These are phyloP conservation scores for Amphiura filiformis DNA, from an alignment of 35 echinoderm and acorn worm species.

Conservation along the genomic window DNA sequence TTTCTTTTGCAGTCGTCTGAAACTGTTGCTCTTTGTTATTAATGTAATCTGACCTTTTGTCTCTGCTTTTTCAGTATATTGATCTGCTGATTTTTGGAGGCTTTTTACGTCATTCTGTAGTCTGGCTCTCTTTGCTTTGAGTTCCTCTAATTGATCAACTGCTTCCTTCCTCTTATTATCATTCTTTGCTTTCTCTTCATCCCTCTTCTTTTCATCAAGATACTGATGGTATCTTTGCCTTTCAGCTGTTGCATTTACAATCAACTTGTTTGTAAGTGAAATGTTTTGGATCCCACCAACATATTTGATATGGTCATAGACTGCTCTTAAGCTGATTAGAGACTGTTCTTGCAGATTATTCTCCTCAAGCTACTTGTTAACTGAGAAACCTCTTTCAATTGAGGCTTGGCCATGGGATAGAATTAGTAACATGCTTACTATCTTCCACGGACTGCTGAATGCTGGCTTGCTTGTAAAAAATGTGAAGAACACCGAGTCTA, in stretches of 20 bases:
- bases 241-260: constrained; percentile 39
- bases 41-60: constrained; percentile 40
- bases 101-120: constrained; percentile 53
- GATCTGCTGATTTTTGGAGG: constrained; percentile 56
- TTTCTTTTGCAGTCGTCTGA: constrained; percentile 46
- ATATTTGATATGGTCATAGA: constrained; percentile 59
- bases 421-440: too few relatives aligned
- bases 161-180: too few relatives aligned
- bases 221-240: constrained; percentile 51
- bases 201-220: constrained; percentile 55
- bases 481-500: too few relatives aligned
- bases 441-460: too few relatives aligned
- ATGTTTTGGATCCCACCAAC: constrained; percentile 55
- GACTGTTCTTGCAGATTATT: constrained; percentile 46
- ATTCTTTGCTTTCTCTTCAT: constrained; percentile 29
- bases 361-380: constrained; percentile 61
- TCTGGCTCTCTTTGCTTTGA: constrained; percentile 52
- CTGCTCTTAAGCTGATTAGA: constrained; percentile 39
- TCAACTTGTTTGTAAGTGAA: constrained; percentile 17
- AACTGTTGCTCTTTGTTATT: constrained; percentile 64
- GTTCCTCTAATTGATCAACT: constrained; percentile 41
- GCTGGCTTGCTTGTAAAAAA: too few relatives aligned
- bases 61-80: constrained; percentile 63
- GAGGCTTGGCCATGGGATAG: constrained; percentile 68
- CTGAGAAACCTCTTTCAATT: constrained; percentile 62